phyloP scores from a whole-genome alignment of 2,113 vertebrate genomes.

The Pomatorhinus ruficollis region DNA sequence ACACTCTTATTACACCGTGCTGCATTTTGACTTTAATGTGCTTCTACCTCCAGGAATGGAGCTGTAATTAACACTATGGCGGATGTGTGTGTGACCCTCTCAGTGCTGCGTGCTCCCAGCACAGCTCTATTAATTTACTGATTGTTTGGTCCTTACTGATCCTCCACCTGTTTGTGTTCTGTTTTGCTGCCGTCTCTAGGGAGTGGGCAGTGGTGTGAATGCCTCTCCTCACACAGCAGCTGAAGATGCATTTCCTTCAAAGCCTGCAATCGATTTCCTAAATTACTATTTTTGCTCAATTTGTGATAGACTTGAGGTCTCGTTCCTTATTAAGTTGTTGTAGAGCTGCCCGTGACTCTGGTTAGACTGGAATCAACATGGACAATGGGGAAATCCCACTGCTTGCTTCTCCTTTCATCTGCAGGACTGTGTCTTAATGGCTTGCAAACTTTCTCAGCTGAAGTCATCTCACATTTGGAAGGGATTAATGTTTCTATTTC shows the following conservation, averaged over 20 bases:
- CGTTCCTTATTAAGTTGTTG: not conserved
- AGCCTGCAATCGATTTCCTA: not conserved
- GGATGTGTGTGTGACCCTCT: not conserved
- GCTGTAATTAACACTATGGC: not conserved
- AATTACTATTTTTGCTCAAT: not conserved
- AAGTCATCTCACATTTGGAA: not conserved
- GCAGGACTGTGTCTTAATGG: not conserved
- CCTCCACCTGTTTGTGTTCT: not conserved
- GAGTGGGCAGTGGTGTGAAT: not conserved
- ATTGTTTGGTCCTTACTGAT: not conserved
- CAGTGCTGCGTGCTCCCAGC: not conserved
- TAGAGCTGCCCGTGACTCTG: not conserved
- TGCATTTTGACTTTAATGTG: not conserved
- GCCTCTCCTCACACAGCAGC: not conserved
- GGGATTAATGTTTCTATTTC: constrained; percentile 43
- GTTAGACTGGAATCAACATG: not conserved
- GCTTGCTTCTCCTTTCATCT: not conserved
- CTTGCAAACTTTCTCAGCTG: not conserved
- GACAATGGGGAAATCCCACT: not conserved
- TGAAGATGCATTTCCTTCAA: not conserved
- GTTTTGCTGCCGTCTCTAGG: not conserved
- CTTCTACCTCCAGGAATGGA: not conserved
- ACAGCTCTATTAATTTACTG: not conserved
- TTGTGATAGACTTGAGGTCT: not conserved
- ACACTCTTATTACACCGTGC: rapidly evolving